Evolutionary conservation across 2,797 vertebrate genomes (phyloP), one percentile per base, ranked within the genome.

Genomic region (Sphenodon punctatus): DNA sequence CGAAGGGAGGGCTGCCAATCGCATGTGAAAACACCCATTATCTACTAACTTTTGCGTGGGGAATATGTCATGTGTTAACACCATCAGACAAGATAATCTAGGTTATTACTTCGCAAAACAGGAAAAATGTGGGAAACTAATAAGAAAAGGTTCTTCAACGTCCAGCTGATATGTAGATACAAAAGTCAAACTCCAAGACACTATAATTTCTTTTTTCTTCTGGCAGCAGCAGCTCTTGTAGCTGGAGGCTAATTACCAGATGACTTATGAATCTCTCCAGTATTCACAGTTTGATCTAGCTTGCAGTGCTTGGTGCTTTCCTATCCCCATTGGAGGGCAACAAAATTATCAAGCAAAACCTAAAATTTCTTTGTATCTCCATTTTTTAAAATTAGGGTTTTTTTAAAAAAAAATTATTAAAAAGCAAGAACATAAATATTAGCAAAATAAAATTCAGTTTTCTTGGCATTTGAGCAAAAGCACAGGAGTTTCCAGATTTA

Each of bases 301-400:
- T 78, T 71, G 48, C 73, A 82, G 32, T 64, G 75, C 27, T 87
- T 86, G 86, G 75, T 63, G n/a, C n/a, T n/a, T 41, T 43, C n/a
- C 23, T 56, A 78, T 73, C 43, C 78, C 75, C 73, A 75, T 76
- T 90, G 88, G 86, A 72, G 38, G 75, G 68, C 67, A 86, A 88
- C 69, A 82, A 15, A 75, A 80, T 89, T 86, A 85, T 86, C 76
- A 80, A 77, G 51, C 30, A 72, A 71, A 82, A 46, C 68, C 75
- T 69, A 80, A 88, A 88, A 73, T 67, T 72, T n/a, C n/a, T n/a
- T n/a, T n/a, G n/a, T n/a, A n/a, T n/a, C 81, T 91, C 88, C 89
- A 77, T 85, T 88, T 72, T 84, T 22, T 27, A 75, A 75, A 77
- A 34, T 67, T 76, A 30, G 5, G n/a, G 14, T 32, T 32, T 66